A percentile compares a stretch with the other conserved stretches of the same genome.
phyloP scores from a whole-genome alignment of 2,113 vertebrate genomes.

The Pterocles gutturalis region DNA sequence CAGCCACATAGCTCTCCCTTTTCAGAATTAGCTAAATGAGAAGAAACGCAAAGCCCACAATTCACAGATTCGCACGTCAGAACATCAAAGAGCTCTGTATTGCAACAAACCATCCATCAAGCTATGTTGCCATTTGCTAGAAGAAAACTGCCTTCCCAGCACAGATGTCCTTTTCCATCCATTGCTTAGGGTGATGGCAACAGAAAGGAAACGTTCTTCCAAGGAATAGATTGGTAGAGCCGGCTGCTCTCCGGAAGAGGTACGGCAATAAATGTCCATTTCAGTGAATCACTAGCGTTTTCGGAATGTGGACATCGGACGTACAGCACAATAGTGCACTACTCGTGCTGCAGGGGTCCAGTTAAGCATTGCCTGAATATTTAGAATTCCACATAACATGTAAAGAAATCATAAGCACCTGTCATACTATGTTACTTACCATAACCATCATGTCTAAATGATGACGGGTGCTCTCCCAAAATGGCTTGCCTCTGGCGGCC shows the following conservation, averaged over 20 bases:
- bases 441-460: slow-evolving; percentile 90
- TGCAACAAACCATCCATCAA: background rate
- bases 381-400: background rate
- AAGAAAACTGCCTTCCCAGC: background rate
- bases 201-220: background rate
- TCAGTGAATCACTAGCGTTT: background rate
- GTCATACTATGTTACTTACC: slow-evolving; percentile 80
- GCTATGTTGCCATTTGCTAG: background rate
- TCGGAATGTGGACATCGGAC: background rate
- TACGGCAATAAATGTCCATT: background rate
- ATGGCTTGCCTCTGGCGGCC: slow-evolving; percentile 95
- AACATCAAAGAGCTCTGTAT: background rate
- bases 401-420: background rate
- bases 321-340: background rate
- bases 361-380: background rate
- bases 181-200: background rate
- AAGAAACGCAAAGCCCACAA: background rate
- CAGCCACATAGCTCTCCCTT: background rate
- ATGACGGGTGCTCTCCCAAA: slow-evolving; percentile 95
- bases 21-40: background rate
- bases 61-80: background rate
- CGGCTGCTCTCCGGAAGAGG: background rate
- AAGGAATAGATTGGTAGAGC: background rate
- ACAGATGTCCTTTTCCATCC: background rate
- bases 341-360: background rate